Percentiles rank a stretch among this genome's conserved stretches.
Conservation (phyloP, 2,888 invertebrate genomes). For the Andrena camellia region DNA sequence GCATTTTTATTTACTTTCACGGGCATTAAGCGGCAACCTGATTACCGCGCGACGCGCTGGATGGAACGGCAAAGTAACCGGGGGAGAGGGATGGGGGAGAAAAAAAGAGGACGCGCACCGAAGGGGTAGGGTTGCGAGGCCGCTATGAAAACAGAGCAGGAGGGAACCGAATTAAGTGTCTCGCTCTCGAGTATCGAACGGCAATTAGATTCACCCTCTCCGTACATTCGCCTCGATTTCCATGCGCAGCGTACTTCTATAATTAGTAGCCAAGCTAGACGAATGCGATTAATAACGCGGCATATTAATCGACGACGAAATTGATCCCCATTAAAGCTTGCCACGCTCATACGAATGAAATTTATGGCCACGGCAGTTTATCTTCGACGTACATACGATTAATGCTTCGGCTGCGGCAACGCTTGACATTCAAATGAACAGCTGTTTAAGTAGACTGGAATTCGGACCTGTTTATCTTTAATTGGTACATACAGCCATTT, state of each 20-base stretch:
- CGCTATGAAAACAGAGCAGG: constrained; percentile 63
- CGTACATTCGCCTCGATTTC: constrained; percentile 27
- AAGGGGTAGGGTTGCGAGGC: constrained; percentile 40
- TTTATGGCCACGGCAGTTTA: constrained; percentile 44
- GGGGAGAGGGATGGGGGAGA: constrained; percentile 15
- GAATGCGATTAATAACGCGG: constrained; percentile 60
- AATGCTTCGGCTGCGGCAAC: constrained; percentile 10
- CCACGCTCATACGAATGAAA: constrained; percentile 44
- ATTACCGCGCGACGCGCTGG: constrained; percentile 71
- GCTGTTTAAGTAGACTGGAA: neutral
- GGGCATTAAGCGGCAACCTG: constrained; percentile 77
- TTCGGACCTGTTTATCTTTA: neutral
- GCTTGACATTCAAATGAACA: constrained; percentile 20
- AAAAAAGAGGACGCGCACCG: constrained; percentile 38
- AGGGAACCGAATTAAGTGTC: constrained; percentile 59
- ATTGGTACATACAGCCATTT: neutral
- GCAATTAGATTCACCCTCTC: constrained; percentile 50
- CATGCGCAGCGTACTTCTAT: constrained; percentile 28
- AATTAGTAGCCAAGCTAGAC: constrained; percentile 47
- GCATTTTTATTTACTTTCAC: constrained; percentile 79
- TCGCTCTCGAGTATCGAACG: constrained; percentile 56
- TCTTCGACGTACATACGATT: constrained; percentile 40
- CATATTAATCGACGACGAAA: constrained; percentile 48
- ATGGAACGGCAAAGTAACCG: constrained; percentile 70
- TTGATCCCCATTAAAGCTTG: constrained; percentile 49